Evolutionary conservation across 2,888 invertebrate species (phyloP).

Genomic region (Cheilosia pagana): DNA sequence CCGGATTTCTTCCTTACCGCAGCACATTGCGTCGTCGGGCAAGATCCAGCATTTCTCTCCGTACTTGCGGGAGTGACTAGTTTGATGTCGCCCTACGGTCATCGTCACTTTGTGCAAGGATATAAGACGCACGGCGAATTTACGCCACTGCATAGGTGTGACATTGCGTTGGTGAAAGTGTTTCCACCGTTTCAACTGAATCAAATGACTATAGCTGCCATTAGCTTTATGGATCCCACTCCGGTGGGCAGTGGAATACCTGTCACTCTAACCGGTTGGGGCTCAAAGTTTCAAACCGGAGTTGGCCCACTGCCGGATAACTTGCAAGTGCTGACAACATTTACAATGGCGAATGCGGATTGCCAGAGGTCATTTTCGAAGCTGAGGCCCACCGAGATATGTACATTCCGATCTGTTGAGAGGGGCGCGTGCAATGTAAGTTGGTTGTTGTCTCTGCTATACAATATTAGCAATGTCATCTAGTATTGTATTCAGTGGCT

Average conservation of each 20-base stretch:
- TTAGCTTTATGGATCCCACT: constrained; percentile 81
- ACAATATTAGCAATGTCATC: neutral
- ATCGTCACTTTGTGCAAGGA: constrained; percentile 79
- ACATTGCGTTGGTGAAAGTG: constrained; percentile 81
- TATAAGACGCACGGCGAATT: constrained; percentile 81
- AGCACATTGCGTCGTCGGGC: constrained; percentile 82
- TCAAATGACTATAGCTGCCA: constrained; percentile 81
- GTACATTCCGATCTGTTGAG: neutral
- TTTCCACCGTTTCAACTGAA: constrained; percentile 79
- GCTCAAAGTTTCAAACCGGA: constrained; percentile 77
- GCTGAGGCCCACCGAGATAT: constrained; percentile 6
- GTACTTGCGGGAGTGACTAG: constrained; percentile 79
- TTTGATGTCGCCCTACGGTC: constrained; percentile 76
- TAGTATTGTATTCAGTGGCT: neutral
- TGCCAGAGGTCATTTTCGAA: constrained; percentile 77
- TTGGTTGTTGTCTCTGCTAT: neutral
- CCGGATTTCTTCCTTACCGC: constrained; percentile 82
- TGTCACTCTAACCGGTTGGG: constrained; percentile 81
- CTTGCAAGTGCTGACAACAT: constrained; percentile 80
- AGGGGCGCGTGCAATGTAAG: constrained; percentile 47
- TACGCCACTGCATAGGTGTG: constrained; percentile 80
- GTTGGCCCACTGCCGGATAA: constrained; percentile 22
- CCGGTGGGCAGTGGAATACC: constrained; percentile 79
- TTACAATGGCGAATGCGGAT: constrained; percentile 79
- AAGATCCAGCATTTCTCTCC: constrained; percentile 78